These are phyloP conservation scores for Crioceris asparagi DNA, from an alignment of 2,888 invertebrate species.

Conservation along the genomic window DNA sequence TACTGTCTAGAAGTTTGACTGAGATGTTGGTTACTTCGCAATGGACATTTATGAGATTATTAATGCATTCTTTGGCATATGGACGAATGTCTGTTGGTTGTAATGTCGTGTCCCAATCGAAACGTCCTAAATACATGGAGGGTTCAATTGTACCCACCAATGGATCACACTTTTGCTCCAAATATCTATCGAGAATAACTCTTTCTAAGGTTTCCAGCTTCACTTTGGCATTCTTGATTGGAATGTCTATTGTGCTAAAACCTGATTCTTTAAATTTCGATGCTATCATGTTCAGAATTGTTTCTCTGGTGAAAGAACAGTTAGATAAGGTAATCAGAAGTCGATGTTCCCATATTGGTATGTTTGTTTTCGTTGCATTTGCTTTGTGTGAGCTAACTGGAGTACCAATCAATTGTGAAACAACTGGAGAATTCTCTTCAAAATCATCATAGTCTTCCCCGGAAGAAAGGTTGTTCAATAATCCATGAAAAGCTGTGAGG, in stretches of 20 bases:
- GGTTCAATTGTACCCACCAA: slow-evolving; percentile 93
- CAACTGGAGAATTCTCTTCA: slow-evolving; percentile 42
- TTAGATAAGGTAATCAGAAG: slow-evolving; percentile 81
- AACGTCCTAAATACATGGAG: slow-evolving; percentile 86
- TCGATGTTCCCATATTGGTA: slow-evolving; percentile 64
- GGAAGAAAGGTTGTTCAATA: slow-evolving; percentile 63
- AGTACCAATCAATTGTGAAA: slow-evolving; percentile 55
- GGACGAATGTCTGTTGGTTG: slow-evolving; percentile 69
- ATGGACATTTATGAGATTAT: slow-evolving; percentile 69
- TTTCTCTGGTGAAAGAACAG: slow-evolving; percentile 70
- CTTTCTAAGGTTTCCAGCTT: slow-evolving; percentile 50
- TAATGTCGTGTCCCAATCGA: slow-evolving; percentile 72
- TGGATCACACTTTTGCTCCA: slow-evolving; percentile 88
- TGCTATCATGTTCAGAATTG: slow-evolving; percentile 61
- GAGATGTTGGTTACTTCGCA: slow-evolving; percentile 70
- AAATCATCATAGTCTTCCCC: slow-evolving; percentile 55
- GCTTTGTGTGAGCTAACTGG: slow-evolving; percentile 38
- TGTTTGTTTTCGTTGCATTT: slow-evolving; percentile 20
- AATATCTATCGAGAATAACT: slow-evolving; percentile 64
- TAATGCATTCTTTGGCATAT: slow-evolving; percentile 81
- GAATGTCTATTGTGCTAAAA: slow-evolving; percentile 59
- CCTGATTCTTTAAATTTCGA: slow-evolving; percentile 55
- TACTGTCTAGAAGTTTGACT: slow-evolving; percentile 62
- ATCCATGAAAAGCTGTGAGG: slow-evolving; percentile 51
- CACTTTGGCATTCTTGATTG: slow-evolving; percentile 57